Evolutionary conservation across 2,888 invertebrate species (phyloP).

Genomic region (Eilema griseolum): DNA sequence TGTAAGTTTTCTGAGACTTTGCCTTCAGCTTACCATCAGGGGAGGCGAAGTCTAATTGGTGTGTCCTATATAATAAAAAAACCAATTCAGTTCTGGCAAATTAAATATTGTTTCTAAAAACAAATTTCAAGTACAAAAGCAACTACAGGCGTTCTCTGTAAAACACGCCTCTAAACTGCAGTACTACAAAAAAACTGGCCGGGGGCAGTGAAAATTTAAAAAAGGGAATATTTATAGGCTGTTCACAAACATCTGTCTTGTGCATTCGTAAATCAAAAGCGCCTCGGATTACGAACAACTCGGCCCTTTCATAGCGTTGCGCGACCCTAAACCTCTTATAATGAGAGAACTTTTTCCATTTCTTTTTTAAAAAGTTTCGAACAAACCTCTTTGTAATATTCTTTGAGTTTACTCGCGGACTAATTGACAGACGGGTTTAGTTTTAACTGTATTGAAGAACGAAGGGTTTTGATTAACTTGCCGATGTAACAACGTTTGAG

Average conservation of each 20-base stretch:
- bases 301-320: slow-evolving; percentile 50
- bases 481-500: not conserved
- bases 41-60: too few species aligned
- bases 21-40: too few species aligned
- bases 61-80: too few species aligned
- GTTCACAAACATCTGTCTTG: slow-evolving; percentile 48
- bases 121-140: slow-evolving; percentile 14
- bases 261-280: slow-evolving; percentile 48
- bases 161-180: slow-evolving; percentile 13
- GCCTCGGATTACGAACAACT: slow-evolving; percentile 41
- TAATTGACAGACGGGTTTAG: slow-evolving; percentile 60
- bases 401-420: slow-evolving; percentile 59
- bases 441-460: slow-evolving; percentile 29
- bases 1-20: too few species aligned
- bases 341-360: slow-evolving; percentile 82
- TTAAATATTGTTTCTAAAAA: not conserved
- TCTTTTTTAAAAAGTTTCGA: slow-evolving; percentile 62
- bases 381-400: slow-evolving; percentile 62
- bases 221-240: slow-evolving; percentile 41
- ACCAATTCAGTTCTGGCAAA: too few species aligned
- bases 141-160: slow-evolving; percentile 3
- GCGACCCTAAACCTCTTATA: slow-evolving; percentile 76
- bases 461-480: slow-evolving; percentile 32
- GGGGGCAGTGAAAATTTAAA: not conserved
- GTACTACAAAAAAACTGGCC: slow-evolving; percentile 17